Conservation (phyloP, 2,797 vertebrate genomes). For the Tauraco hartlaubi region DNA sequence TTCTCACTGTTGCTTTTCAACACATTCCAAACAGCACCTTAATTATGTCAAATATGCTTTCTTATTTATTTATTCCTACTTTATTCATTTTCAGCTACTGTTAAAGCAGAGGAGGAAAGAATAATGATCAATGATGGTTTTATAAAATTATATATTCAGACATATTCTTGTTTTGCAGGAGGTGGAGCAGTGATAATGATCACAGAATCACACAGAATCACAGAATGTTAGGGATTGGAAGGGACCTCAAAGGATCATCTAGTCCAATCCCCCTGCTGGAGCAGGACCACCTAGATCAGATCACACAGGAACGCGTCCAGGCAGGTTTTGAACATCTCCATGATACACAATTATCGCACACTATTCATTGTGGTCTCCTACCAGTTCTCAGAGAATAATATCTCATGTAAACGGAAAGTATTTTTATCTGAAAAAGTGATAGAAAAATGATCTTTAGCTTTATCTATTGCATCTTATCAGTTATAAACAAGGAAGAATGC, state of each 20-base stretch:
- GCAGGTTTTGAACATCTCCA: no score
- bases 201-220: no score
- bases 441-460: neutral
- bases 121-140: neutral
- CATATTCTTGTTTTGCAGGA: neutral
- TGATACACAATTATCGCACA: neutral
- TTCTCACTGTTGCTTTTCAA: neutral
- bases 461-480: neutral
- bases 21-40: neutral
- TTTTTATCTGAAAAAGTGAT: neutral
- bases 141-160: neutral
- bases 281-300: no score
- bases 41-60: neutral
- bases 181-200: neutral
- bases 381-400: neutral
- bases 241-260: no score
- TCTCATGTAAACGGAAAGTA: neutral
- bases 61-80: neutral
- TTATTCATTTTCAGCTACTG: neutral
- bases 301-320: no score
- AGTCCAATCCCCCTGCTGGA: no score
- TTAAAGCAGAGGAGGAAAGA: neutral
- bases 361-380: neutral
- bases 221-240: no score
- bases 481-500: neutral